phyloP scores from a whole-genome alignment of 2,113 vertebrate species.

The Protobothrops mucrosquamatus region DNA sequence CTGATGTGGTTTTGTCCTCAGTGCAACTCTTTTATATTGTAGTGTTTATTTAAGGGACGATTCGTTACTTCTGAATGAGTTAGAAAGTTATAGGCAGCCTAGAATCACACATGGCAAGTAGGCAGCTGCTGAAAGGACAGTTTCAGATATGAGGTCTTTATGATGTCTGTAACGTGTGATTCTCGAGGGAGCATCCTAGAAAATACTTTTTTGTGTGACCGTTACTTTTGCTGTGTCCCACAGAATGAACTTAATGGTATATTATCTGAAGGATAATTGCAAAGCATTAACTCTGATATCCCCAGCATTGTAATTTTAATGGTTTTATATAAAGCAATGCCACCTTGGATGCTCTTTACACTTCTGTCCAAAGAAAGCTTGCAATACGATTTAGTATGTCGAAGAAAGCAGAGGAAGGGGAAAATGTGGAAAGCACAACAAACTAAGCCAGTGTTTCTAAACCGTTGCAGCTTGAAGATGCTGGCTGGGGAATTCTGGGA shows the following conservation, averaged over 20 bases:
- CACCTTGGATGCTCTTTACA: background rate
- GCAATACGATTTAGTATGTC: background rate
- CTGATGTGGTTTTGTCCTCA: slow-evolving; percentile 52
- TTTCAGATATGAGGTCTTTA: background rate
- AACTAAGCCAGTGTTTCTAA: background rate
- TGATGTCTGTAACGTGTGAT: background rate
- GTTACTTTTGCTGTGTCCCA: too few relatives aligned
- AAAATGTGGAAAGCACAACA: background rate
- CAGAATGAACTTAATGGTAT: background rate
- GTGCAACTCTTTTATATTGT: slow-evolving; percentile 31
- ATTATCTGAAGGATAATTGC: background rate
- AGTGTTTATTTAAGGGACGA: slow-evolving; percentile 43
- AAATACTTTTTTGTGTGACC: background rate
- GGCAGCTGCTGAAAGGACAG: background rate
- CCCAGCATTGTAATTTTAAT: background rate
- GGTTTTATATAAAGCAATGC: background rate
- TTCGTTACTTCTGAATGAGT: slow-evolving; percentile 32
- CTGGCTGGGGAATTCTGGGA: too few relatives aligned
- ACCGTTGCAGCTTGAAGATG: too few relatives aligned
- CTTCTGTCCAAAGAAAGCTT: background rate
- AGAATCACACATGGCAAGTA: background rate
- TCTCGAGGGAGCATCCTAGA: background rate
- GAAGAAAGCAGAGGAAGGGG: background rate
- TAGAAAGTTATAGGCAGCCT: slow-evolving; percentile 38
- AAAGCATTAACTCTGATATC: background rate